Percentiles rank a stretch among this genome's conserved stretches.
These are phyloP conservation scores for Colinus virginianus DNA, from an alignment of 2,113 vertebrate species.

Conservation along the genomic window DNA sequence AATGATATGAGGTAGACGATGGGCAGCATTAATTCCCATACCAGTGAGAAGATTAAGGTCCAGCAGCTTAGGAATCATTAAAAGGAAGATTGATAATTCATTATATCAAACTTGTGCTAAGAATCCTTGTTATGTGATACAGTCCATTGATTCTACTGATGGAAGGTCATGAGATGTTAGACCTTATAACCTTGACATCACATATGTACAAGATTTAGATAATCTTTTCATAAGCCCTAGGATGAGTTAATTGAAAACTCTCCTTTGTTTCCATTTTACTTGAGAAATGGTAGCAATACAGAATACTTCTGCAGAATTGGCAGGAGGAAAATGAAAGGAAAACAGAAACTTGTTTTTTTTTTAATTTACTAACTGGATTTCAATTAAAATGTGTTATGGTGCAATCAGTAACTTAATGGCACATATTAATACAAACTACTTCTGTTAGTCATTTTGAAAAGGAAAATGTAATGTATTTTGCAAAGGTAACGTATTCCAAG, in stretches of 20 bases:
- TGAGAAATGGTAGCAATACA: neutral
- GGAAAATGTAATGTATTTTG: neutral
- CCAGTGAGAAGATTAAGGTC: neutral
- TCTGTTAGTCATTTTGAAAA: neutral
- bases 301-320: neutral
- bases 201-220: neutral
- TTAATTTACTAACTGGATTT: neutral
- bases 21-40: slow-evolving; percentile 27
- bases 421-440: neutral
- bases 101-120: neutral
- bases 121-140: neutral
- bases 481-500: neutral
- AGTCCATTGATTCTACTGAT: slow-evolving; percentile 19
- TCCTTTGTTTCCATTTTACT: neutral
- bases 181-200: slow-evolving; percentile 10
- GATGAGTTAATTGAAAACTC: neutral
- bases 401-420: neutral
- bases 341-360: neutral
- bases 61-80: slow-evolving; percentile 18
- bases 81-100: slow-evolving; percentile 6
- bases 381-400: neutral
- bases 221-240: neutral
- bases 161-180: neutral
- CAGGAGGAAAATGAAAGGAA: neutral
- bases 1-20: neutral